Percentiles rank a stretch among this genome's conserved stretches.
Evolutionary conservation across 2,797 vertebrate species (phyloP).

Genomic region (Malurus splendens): DNA sequence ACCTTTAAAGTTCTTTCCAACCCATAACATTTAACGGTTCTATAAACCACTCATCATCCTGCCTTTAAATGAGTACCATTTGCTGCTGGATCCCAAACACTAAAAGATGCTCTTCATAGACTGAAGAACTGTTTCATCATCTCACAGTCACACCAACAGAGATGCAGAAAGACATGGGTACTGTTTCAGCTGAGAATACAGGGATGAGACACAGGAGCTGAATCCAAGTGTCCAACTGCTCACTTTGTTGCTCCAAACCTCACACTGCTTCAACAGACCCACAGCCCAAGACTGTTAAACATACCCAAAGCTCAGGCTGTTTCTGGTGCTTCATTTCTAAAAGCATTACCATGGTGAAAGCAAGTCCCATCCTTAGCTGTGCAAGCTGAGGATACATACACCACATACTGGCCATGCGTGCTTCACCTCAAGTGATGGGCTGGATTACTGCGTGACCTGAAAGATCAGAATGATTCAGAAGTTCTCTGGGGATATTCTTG

Average conservation of each 20-base stretch:
- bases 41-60: neutral
- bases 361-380: neutral
- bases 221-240: neutral
- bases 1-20: neutral
- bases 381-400: fast-evolving
- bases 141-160: neutral
- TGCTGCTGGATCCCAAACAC: neutral
- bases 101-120: neutral
- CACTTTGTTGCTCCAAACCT: neutral
- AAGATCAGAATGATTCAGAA: neutral
- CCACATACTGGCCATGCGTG: neutral
- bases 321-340: neutral
- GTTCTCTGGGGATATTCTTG: neutral
- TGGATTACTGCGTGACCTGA: neutral
- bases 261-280: neutral
- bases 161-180: neutral
- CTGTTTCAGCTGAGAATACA: neutral
- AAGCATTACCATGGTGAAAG: neutral
- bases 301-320: neutral
- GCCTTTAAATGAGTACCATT: neutral
- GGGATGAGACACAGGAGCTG: neutral
- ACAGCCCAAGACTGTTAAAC: neutral
- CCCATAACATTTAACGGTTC: neutral
- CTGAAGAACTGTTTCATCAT: neutral
- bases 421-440: neutral